Evolutionary conservation across 2,888 invertebrate species (phyloP).

Genomic region (Hyalella azteca): DNA sequence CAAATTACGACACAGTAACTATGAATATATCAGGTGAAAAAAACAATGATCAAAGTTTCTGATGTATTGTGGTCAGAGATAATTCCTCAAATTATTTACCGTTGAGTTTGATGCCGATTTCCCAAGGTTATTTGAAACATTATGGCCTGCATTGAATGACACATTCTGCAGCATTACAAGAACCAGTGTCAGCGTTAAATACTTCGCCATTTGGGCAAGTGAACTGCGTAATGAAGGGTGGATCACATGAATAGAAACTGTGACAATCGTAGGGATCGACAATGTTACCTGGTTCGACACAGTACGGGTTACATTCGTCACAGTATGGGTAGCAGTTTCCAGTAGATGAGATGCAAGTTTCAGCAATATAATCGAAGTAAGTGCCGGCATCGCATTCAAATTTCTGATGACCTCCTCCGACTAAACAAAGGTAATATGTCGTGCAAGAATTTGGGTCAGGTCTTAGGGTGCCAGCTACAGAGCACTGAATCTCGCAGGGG

Average conservation of each 20-base stretch:
- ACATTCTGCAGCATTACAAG: no score
- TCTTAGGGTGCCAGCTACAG: background rate
- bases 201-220: background rate
- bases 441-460: constrained; percentile 22
- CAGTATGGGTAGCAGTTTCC: background rate
- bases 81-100: no score
- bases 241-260: background rate
- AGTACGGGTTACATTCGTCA: background rate
- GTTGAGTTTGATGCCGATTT: no score
- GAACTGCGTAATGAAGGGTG: background rate
- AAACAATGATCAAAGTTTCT: no score
- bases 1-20: no score
- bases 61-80: no score
- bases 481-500: constrained; percentile 20
- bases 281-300: background rate
- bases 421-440: constrained; percentile 36
- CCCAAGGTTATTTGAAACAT: no score
- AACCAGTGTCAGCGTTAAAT: background rate
- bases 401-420: no score
- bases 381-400: background rate
- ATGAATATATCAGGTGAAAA: no score
- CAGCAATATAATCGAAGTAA: background rate
- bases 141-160: no score
- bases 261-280: background rate
- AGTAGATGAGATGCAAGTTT: background rate